Base-by-base conservation (phyloP, 1,140 invertebrate genomes). In the Galendromus occidentalis region DNA sequence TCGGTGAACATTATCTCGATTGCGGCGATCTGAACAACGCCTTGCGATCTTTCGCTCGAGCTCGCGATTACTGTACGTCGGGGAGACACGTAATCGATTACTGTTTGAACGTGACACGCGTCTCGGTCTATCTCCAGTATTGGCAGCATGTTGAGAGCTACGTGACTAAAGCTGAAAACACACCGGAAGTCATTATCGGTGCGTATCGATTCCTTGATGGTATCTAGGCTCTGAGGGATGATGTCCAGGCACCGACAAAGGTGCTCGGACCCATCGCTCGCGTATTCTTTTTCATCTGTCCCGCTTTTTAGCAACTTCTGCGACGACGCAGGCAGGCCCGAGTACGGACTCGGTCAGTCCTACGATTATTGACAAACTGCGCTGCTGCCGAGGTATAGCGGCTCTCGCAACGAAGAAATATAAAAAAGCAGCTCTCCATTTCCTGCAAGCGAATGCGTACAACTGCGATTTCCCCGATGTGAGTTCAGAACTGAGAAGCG, bases 81-180 rank as follows among this genome's bases (percentile, higher is more conserved):
- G 88, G 91, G 29, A 96, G 94, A 78, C 93, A 98, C 79, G 87
- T 98, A 42, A 86, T 98, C 6, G 92, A 95, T 76, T 96, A 96
- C 90, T 97, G 93, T 78, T 80, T 96, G 51, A 97, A 98, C 82
- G 92, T 97, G 44, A 92, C 98, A 68, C 96, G 96, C 82, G 91
- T 97, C 70, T 68, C 82, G 71, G 87, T 97, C 42, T 96, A 97
- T 77, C 79, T 97, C 66, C 88, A 95, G 78, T 96, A 96, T 78
- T 98, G 93, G 94, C 87, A 91, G 4, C 91, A 96, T 79, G 93
- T 98, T 22, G 79, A 93, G 44, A 95, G 89, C 76, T 96, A 95
- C 77, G 91, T 97, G 20, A 89, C 87, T 55, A 98, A 97, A 81
- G 93, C 93, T 59, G 91, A 96, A 78, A 85, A 84, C 66, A 92